A percentile compares a stretch with the other conserved stretches of the same genome.
These are phyloP conservation scores for Hoplostethus mediterraneus DNA, from an alignment of 2,797 vertebrate species.

Conservation along the genomic window DNA sequence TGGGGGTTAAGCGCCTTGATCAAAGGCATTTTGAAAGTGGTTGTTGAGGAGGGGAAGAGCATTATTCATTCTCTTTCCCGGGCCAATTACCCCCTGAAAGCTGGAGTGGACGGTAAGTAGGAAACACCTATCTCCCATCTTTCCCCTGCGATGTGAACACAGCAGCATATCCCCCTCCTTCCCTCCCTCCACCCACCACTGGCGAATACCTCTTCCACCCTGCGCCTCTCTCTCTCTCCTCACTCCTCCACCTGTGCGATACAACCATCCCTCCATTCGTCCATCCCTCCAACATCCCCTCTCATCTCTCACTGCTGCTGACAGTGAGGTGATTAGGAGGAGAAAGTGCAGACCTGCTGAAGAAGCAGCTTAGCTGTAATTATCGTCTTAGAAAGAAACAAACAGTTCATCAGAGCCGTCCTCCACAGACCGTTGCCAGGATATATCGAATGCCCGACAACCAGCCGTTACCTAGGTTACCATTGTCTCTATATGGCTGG, in stretches of 20 bases:
- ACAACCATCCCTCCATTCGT: background rate
- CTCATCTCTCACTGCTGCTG: constrained; percentile 30
- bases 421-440: constrained; percentile 71
- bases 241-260: constrained; percentile 39
- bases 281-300: constrained; percentile 37
- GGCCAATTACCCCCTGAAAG: too few species aligned
- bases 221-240: background rate
- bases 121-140: background rate
- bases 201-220: background rate
- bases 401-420: constrained; percentile 72
- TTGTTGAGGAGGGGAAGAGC: too few species aligned
- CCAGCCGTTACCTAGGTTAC: constrained; percentile 73
- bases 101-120: background rate
- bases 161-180: background rate
- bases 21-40: too few species aligned
- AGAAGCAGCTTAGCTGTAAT: constrained; percentile 72
- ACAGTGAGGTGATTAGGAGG: constrained; percentile 61
- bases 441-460: constrained; percentile 61
- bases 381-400: constrained; percentile 68
- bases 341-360: constrained; percentile 65
- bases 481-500: constrained; percentile 57
- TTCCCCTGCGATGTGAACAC: background rate
- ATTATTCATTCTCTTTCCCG: too few species aligned
- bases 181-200: background rate
- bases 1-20: too few species aligned